These are phyloP conservation scores for Macroglossus sobrinus DNA, from an alignment of 2,113 vertebrate species.

Conservation along the genomic window DNA sequence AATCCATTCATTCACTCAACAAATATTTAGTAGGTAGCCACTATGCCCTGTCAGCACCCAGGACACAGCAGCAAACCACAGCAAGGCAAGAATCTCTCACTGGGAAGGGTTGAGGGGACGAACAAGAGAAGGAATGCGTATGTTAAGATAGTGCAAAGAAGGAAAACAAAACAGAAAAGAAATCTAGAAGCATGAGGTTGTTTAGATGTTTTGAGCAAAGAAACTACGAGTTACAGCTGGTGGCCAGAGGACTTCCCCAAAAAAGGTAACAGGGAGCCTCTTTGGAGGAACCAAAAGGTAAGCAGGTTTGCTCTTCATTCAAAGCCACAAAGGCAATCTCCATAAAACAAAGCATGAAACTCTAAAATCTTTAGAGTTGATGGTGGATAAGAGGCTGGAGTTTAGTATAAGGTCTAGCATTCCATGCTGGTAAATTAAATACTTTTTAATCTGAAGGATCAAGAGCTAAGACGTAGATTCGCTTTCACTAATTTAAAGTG, in stretches of 20 bases:
- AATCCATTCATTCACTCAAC: background rate
- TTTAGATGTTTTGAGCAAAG: background rate
- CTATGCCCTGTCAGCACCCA: too few relatives aligned
- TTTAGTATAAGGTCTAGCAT: background rate
- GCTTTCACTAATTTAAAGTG: background rate
- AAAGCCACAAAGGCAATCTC: background rate
- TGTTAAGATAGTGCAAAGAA: background rate
- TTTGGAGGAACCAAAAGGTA: too few relatives aligned
- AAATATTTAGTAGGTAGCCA: background rate
- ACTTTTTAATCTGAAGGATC: background rate
- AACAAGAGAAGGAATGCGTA: background rate
- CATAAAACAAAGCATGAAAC: background rate
- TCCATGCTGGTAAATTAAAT: background rate
- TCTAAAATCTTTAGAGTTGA: background rate
- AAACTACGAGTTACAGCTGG: background rate
- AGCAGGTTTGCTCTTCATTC: background rate
- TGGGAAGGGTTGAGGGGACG: background rate
- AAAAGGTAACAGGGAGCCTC: background rate
- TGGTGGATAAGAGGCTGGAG: rapidly evolving
- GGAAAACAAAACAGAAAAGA: background rate
- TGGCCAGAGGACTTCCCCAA: background rate
- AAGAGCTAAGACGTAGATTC: background rate
- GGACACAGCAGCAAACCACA: background rate
- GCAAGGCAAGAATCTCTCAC: too few relatives aligned
- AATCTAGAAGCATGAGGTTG: background rate